These are phyloP conservation scores for Seriola aureovittata DNA, from an alignment of 2,113 vertebrate species.

Conservation along the genomic window DNA sequence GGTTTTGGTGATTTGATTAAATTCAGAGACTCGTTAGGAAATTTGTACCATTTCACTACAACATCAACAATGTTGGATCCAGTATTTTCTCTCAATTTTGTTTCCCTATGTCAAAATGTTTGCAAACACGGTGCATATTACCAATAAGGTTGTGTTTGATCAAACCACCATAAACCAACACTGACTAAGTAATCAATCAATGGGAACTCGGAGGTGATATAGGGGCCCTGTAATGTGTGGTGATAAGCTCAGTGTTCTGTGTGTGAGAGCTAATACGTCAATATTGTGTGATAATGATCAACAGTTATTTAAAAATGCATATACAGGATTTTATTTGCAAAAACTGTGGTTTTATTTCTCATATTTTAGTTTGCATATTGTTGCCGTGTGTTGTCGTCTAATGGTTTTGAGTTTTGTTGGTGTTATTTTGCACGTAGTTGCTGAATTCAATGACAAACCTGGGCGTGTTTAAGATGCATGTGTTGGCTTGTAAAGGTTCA, in stretches of 20 bases:
- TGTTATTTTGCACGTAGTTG: background rate
- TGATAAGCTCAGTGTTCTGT: background rate
- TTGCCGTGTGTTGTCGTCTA: background rate
- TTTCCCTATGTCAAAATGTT: background rate
- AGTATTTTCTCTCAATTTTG: too few relatives aligned
- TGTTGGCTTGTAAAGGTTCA: conserved; percentile 17
- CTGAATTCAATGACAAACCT: background rate
- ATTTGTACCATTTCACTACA: background rate
- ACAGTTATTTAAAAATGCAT: background rate
- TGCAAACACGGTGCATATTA: background rate
- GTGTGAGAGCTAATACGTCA: background rate
- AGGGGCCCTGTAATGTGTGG: background rate
- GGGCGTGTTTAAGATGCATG: background rate
- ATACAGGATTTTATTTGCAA: background rate
- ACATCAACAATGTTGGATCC: too few relatives aligned
- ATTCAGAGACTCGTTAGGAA: background rate
- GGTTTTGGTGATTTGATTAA: background rate
- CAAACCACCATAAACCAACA: background rate
- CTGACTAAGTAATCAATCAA: background rate
- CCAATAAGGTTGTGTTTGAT: background rate
- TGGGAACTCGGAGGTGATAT: background rate
- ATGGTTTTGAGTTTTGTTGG: background rate
- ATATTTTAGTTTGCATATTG: background rate
- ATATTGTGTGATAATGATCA: background rate
- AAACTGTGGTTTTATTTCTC: background rate